A percentile compares a stretch with the other conserved stretches of the same genome.
Evolutionary conservation across 2,888 invertebrate species (phyloP).

Genomic region (Cerceris ruficornis): DNA sequence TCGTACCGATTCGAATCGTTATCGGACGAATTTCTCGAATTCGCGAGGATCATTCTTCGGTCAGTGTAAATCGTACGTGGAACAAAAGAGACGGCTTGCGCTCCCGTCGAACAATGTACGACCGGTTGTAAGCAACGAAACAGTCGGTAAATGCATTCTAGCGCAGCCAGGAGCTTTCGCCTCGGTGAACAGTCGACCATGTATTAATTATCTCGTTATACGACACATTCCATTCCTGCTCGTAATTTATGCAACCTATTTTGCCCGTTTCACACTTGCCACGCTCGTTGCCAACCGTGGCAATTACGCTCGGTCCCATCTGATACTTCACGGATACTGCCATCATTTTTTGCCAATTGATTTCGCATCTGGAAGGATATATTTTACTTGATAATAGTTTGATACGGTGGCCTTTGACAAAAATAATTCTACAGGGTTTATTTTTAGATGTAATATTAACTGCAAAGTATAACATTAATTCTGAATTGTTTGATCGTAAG

Average conservation of each 20-base stretch:
- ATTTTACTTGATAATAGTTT: too few species aligned
- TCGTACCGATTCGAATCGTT: conserved; percentile 15
- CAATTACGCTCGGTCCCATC: conserved; percentile 18
- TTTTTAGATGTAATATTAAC: too few species aligned
- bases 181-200: conserved; percentile 65
- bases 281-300: conserved; percentile 18
- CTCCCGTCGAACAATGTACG: conserved; percentile 57
- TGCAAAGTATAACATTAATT: too few species aligned
- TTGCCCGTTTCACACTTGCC: conserved; percentile 51
- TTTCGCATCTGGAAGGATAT: too few species aligned
- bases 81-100: conserved; percentile 61
- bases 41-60: conserved; percentile 50
- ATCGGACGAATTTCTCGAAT: conserved; percentile 46
- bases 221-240: conserved; percentile 67
- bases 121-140: conserved; percentile 61
- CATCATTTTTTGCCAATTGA: not conserved
- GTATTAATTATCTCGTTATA: conserved; percentile 79
- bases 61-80: conserved; percentile 43
- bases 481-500: too few species aligned
- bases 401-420: too few species aligned
- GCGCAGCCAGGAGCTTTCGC: conserved; percentile 51
- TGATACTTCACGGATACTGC: not conserved
- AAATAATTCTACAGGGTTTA: too few species aligned
- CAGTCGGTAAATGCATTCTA: conserved; percentile 64
- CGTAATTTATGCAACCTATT: conserved; percentile 71